Base-by-base conservation (phyloP, 1,140 invertebrate species). In the Laupala kohalensis region DNA sequence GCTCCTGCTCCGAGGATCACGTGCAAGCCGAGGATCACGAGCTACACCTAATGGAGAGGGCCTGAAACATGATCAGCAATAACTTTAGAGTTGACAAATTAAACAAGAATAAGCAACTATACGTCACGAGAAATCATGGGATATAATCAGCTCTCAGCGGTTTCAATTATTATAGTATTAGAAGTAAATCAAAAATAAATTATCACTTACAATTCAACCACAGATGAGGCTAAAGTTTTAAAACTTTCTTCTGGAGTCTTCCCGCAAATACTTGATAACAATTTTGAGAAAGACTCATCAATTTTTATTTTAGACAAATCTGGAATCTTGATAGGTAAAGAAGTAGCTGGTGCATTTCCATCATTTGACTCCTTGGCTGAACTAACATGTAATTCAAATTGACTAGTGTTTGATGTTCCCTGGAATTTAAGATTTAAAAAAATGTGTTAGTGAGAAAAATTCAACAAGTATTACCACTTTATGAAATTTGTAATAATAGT, bases 291-390 rank as follows among this genome's bases (percentile, higher is more conserved):
- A 75, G 90, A 88, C 68, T 86, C 88, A 37, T 87, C 88, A 27
- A 90, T 90, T 74, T 89, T 88, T 53, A 91, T 89, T 79, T 89
- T 90, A 26, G 87, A 89, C 23, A 90, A 79, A 77, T 53, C 37
- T 53, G 37, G 37, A 13, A 53, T 53, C 19, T 53, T 53, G 9
- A 53, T 9, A 53, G 37, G 37, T 19, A 53, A 53, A 19, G 19
- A 13, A 53, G 37, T 13, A 19, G 37, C 9, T 13, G 37, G 37
- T 13, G 19, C 9, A 53, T 9, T 53, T 13, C 9, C 37, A 2
- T 9, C 9, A 53, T 53, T 53, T 53, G 19, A 13, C 19, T 53
- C 37, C 9, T 9, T 53, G 37, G 37, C 19, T 53, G 37, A 53
- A 19, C 37, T 13, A 13, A 19, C 9, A 53, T 9, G 19, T 53